Evolutionary conservation across 2,888 invertebrate genomes (phyloP).

Genomic region (Machimus rusticus): DNA sequence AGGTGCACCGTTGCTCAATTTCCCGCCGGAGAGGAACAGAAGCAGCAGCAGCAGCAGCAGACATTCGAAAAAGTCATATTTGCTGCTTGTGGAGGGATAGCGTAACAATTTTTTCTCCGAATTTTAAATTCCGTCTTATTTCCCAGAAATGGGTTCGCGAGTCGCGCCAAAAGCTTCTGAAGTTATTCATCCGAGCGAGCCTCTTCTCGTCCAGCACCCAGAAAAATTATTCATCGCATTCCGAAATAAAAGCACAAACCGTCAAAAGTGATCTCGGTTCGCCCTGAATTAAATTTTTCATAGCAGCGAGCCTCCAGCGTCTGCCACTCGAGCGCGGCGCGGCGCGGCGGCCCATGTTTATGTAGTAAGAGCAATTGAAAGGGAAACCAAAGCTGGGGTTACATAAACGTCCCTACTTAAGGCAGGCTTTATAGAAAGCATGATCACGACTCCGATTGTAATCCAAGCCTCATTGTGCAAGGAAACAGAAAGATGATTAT

Average conservation of each 20-base stretch:
- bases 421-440: constrained; percentile 34
- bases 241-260: constrained; percentile 27
- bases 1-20: not conserved
- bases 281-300: not conserved
- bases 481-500: constrained; percentile 26
- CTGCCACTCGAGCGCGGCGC: not conserved
- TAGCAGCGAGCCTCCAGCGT: not conserved
- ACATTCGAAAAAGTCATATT: not conserved
- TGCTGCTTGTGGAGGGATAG: not conserved
- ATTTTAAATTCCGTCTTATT: not conserved
- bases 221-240: constrained; percentile 12
- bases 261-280: constrained; percentile 16
- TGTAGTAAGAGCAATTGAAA: constrained; percentile 29
- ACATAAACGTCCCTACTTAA: constrained; percentile 40
- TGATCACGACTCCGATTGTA: constrained; percentile 39
- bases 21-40: not conserved
- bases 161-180: not conserved
- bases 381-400: constrained; percentile 28
- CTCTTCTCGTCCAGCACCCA: not conserved
- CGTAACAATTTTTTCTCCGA: not conserved
- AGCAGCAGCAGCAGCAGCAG: not conserved
- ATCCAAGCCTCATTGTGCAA: constrained; percentile 27
- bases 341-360: not conserved
- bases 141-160: not conserved
- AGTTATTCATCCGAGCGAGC: not conserved